Conservation (phyloP, 2,888 invertebrate genomes). For the Himalopsyche tibetana region DNA sequence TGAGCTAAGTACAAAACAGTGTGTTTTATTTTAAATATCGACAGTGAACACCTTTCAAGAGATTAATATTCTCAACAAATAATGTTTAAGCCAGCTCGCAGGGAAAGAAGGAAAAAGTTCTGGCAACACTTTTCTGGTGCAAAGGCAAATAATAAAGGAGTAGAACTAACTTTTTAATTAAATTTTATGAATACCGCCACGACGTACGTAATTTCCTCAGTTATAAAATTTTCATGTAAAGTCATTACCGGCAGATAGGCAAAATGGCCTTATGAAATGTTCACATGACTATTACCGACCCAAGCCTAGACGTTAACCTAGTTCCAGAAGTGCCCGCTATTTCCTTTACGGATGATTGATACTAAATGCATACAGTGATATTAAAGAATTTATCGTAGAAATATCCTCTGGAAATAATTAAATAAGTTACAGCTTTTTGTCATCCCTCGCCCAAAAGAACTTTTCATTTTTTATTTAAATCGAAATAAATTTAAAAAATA, state of each 20-base stretch:
- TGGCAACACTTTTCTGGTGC: background rate
- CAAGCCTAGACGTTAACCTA: constrained; percentile 55
- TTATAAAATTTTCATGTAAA: constrained; percentile 61
- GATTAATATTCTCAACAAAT: too few species aligned
- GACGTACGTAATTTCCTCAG: constrained; percentile 60
- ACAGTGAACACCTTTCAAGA: too few species aligned
- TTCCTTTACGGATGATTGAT: constrained; percentile 56
- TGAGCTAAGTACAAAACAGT: too few species aligned
- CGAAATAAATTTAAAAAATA: too few species aligned
- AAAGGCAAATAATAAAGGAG: constrained; percentile 52
- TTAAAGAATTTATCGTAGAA: background rate
- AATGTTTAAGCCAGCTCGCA: too few species aligned
- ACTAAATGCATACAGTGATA: constrained; percentile 41
- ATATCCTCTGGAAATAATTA: too few species aligned
- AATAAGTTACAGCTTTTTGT: too few species aligned
- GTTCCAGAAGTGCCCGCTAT: constrained; percentile 44
- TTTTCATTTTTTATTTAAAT: too few species aligned
- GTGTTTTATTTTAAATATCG: too few species aligned
- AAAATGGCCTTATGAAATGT: constrained; percentile 52
- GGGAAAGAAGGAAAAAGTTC: too few species aligned
- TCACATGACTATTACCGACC: constrained; percentile 49
- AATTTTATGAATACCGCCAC: constrained; percentile 61
- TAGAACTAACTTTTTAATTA: constrained; percentile 63
- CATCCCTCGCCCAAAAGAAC: too few species aligned
- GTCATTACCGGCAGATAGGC: constrained; percentile 60